phyloP scores from a whole-genome alignment of 2,888 invertebrate genomes.

The Eudemis profundana region DNA sequence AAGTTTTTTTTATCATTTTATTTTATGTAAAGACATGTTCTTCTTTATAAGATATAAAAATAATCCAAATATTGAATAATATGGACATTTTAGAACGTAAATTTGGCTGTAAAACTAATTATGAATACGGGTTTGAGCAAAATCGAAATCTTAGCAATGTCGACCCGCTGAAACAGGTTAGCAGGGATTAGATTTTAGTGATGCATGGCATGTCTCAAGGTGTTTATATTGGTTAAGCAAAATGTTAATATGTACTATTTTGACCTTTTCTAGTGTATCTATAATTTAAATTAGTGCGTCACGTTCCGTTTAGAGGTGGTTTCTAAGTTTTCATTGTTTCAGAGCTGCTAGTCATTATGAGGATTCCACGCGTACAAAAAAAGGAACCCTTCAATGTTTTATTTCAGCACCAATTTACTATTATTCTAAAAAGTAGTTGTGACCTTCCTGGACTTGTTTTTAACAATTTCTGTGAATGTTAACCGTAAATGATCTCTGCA shows the following conservation, averaged over 20 bases:
- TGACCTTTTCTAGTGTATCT: not conserved
- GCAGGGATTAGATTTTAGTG: conserved; percentile 21
- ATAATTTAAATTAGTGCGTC: conserved; percentile 14
- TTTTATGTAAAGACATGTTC: conserved; percentile 22
- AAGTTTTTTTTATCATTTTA: conserved; percentile 22
- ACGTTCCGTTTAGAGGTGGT: conserved; percentile 12
- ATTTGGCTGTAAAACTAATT: conserved; percentile 2
- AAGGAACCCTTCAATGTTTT: not conserved
- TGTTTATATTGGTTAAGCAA: not conserved
- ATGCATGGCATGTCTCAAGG: conserved; percentile 14
- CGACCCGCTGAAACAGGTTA: not conserved
- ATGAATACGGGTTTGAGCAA: not conserved
- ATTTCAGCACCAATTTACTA: no score
- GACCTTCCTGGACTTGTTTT: no score
- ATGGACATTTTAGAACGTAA: not conserved
- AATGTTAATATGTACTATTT: not conserved
- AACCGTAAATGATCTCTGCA: not conserved
- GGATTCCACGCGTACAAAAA: not conserved
- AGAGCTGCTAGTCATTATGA: conserved; percentile 24
- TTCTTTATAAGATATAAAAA: conserved; percentile 32
- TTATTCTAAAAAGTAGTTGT: no score
- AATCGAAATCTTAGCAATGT: no score
- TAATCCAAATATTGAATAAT: conserved; percentile 6
- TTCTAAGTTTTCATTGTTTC: conserved; percentile 5
- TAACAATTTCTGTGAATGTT: not conserved